phyloP scores from a whole-genome alignment of 2,797 vertebrate genomes.

The Natrix natrix region DNA sequence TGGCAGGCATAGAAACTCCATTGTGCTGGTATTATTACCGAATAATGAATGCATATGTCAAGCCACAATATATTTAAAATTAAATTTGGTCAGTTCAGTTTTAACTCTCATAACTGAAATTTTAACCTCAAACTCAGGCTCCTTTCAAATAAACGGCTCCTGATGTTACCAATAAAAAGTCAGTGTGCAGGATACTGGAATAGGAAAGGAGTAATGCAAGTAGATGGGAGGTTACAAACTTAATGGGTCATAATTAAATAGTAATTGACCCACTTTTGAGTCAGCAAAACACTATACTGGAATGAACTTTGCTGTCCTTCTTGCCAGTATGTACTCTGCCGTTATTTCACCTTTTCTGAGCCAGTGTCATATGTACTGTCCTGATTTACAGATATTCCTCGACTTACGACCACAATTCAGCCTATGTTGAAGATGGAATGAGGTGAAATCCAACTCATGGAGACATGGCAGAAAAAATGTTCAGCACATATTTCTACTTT shows the following conservation, averaged over 20 bases:
- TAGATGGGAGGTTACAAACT: background rate
- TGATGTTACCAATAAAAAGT: background rate
- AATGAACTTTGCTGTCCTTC: background rate
- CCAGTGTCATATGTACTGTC: background rate
- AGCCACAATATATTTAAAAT: background rate
- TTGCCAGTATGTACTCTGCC: background rate
- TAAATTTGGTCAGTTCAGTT: background rate
- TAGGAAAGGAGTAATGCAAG: background rate
- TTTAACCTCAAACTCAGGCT: background rate
- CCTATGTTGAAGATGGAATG: background rate
- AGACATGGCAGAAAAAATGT: background rate
- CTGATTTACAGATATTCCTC: background rate
- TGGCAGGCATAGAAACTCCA: background rate
- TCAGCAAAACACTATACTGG: background rate
- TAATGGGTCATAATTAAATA: background rate
- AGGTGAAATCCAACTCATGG: background rate
- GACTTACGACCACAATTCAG: no score
- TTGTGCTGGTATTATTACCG: background rate
- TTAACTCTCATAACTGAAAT: slow-evolving; percentile 1
- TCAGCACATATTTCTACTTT: background rate
- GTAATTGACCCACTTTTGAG: background rate
- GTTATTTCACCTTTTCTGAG: background rate
- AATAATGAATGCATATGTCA: background rate
- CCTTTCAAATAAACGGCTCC: background rate
- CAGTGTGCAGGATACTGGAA: background rate